phyloP scores from a whole-genome alignment of 1,140 invertebrate genomes.

The Apis florea region DNA sequence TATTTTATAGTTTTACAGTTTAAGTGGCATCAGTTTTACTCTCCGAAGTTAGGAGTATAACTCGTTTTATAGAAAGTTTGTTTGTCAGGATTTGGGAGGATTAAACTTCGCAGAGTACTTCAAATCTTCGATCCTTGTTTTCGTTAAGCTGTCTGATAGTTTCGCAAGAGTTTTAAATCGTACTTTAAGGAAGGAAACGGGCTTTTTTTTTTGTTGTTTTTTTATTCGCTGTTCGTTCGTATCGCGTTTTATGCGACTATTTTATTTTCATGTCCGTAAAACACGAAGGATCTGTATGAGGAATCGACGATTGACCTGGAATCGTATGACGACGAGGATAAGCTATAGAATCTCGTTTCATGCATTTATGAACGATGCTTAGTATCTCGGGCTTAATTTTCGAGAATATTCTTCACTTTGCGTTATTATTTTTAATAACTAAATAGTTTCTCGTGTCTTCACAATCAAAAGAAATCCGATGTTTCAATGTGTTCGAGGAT shows the following conservation, averaged over 20 bases:
- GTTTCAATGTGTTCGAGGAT: too few species aligned
- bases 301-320: conserved; percentile 20
- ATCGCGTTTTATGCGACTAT: conserved; percentile 3
- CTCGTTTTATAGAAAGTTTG: neutral
- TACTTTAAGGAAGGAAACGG: neutral
- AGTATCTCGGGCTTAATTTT: neutral
- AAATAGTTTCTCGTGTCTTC: too few species aligned
- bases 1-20: too few species aligned
- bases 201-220: neutral
- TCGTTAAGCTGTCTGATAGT: neutral
- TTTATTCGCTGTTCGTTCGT: neutral
- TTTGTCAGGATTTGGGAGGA: neutral
- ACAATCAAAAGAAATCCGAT: too few species aligned
- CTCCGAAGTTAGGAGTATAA: neutral
- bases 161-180: neutral
- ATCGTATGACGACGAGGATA: neutral
- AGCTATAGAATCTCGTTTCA: neutral
- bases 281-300: neutral
- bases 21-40: too few species aligned
- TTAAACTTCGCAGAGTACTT: neutral
- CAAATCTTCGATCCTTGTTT: neutral
- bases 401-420: neutral
- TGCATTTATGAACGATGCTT: neutral
- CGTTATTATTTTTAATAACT: too few species aligned
- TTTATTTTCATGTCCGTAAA: neutral